A percentile compares a stretch with the other conserved stretches of the same genome.
Conservation (phyloP, 2,797 vertebrate genomes). For the Sciurus vulgaris region DNA sequence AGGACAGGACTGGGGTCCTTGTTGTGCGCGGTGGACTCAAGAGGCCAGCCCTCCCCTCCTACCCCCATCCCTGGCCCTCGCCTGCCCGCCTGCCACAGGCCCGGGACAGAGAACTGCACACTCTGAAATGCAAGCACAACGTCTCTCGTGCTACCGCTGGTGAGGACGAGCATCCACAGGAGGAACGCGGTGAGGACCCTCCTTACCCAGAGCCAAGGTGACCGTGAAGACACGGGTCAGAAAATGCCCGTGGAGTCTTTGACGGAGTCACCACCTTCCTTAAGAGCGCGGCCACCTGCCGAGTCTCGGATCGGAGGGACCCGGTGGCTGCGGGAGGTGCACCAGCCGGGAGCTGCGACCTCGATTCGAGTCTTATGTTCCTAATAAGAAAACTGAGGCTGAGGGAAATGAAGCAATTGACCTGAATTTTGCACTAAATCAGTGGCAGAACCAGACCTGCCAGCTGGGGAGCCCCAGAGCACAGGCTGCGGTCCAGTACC, state of each 20-base stretch:
- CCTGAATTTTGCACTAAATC: not conserved
- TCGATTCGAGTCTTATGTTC: not conserved
- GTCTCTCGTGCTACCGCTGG: not conserved
- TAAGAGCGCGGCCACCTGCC: not conserved
- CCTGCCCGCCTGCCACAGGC: not conserved
- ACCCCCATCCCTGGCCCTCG: not conserved
- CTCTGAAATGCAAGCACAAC: not conserved
- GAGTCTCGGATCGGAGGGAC: not conserved
- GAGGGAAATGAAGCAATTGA: not conserved
- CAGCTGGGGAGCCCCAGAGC: no score
- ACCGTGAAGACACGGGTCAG: fast-evolving
- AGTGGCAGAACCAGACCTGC: not conserved
- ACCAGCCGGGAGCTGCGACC: not conserved
- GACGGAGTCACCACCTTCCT: not conserved
- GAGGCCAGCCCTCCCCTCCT: not conserved
- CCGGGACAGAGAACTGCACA: not conserved
- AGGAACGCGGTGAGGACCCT: not conserved
- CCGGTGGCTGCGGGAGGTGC: no score
- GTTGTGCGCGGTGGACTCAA: not conserved
- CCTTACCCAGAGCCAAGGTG: not conserved
- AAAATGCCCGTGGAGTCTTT: not conserved
- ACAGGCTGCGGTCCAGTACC: not conserved
- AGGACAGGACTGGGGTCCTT: not conserved
- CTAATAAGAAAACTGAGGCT: not conserved
- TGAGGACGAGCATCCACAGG: not conserved